Evolutionary conservation across 2,797 vertebrate species (phyloP), one percentile per base, ranked within the genome.

Genomic region (Anableps anableps): DNA sequence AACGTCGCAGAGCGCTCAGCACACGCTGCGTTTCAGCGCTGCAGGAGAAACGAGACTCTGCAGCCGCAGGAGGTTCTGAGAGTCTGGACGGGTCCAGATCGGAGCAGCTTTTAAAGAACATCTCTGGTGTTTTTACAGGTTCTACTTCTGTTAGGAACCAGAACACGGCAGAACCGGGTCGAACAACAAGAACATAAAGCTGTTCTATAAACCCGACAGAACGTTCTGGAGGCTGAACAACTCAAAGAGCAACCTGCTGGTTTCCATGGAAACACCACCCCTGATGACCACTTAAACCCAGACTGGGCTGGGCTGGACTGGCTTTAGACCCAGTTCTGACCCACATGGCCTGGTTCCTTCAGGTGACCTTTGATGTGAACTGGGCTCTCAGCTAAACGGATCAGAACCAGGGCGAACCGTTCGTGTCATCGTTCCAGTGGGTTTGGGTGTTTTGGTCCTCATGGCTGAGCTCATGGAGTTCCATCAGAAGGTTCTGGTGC

Each of bases 71-170:
- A 66, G 47, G 19, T 74, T 58, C 19, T 53, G 51, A 21, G 60
- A 62, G 50, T 80, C 31, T 58, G 51, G 45, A 21, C 10, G 50
- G 60, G 62, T 38, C 55, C 43, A 64, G 71, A 36, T 36, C 16
- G 34, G 55, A 84, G 82, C 82, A 89, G 84, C 79, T 72, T 83
- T 70, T 53, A n/a, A 23, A 71, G 74, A 38, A 62, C 31, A 3
- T 62, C 60, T 19, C 31, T 64, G 60, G 31, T 64, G 53, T n/a
- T 55, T 29, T 23, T 26, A 55, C 26, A n/a, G 9, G 53, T 55
- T 55, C 26, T 55, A n/a, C 26, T n/a, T 17, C 29, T 60, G n/a
- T 29, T 6, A 62, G 60, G 60, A 62, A 62, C 62, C 62, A 64
- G 62, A 21, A 36, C 16, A 6, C 17, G 36, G 36, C 13, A 58